These are phyloP conservation scores for Lumbricus terrestris DNA, from an alignment of 2,888 invertebrate species.

Conservation along the genomic window DNA sequence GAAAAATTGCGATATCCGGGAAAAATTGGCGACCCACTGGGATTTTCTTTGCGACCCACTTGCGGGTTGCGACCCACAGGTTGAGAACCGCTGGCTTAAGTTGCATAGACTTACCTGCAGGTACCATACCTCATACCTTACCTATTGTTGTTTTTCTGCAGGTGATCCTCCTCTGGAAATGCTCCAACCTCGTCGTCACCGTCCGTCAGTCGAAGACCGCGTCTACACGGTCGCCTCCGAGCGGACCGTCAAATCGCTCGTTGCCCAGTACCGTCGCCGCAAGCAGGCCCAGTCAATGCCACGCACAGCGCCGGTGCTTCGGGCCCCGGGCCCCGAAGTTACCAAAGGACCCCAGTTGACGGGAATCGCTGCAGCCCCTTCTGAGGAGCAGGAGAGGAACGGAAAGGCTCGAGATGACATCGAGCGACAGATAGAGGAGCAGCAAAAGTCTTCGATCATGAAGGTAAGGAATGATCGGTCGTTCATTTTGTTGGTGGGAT, in stretches of 20 bases:
- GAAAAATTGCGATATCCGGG: too few species aligned
- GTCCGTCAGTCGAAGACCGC: constrained; percentile 43
- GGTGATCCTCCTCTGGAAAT: background rate
- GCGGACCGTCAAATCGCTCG: constrained; percentile 61
- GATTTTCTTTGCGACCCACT: too few species aligned
- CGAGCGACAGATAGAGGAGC: constrained; percentile 68
- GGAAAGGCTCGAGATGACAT: constrained; percentile 41
- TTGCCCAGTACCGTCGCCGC: constrained; percentile 64
- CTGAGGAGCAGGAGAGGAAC: background rate
- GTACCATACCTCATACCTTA: background rate
- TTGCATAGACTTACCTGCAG: too few species aligned
- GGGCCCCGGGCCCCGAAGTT: constrained; percentile 37
- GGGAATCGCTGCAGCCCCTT: background rate
- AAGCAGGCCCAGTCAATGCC: constrained; percentile 63
- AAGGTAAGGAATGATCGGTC: constrained; percentile 67
- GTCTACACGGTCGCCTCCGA: constrained; percentile 62
- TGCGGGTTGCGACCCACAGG: too few species aligned
- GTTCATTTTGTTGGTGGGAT: background rate
- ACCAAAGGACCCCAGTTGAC: background rate
- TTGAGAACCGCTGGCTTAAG: too few species aligned
- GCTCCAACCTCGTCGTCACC: background rate
- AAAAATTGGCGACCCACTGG: too few species aligned
- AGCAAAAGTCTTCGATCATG: constrained; percentile 76
- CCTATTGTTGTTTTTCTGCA: background rate
- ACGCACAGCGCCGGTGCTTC: constrained; percentile 28